A percentile compares a stretch with the other conserved stretches of the same genome.
Evolutionary conservation across 2,113 vertebrate species (phyloP).

Genomic region (Piprites chloris): DNA sequence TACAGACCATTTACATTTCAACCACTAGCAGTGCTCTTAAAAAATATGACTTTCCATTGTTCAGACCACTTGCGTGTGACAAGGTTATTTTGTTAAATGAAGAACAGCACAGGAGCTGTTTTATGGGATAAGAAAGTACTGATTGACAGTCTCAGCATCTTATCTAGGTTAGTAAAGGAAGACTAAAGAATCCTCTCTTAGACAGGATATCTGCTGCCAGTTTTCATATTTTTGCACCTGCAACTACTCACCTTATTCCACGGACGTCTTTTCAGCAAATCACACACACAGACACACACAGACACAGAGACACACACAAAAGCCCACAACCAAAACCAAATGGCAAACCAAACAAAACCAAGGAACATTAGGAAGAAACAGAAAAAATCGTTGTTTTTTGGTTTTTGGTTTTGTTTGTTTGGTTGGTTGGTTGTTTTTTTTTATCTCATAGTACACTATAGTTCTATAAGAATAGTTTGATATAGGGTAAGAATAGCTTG

Average conservation of each 20-base stretch:
- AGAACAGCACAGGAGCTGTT: neutral
- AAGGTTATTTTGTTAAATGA: neutral
- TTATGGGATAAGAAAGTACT: neutral
- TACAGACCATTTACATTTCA: neutral
- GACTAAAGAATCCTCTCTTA: neutral
- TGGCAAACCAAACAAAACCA: neutral
- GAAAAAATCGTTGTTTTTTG: neutral
- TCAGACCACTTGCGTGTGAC: neutral
- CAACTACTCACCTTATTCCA: neutral
- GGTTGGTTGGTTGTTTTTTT: too few species aligned
- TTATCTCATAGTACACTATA: neutral
- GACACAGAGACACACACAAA: neutral
- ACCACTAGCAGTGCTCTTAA: neutral
- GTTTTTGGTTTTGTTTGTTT: too few species aligned
- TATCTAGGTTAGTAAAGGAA: neutral
- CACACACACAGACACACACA: neutral
- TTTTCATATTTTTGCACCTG: neutral
- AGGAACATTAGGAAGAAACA: neutral
- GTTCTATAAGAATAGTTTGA: too few species aligned
- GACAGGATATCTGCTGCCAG: neutral
- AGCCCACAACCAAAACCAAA: neutral
- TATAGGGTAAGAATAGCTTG: neutral
- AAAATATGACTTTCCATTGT: neutral
- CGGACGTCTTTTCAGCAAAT: neutral
- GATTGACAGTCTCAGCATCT: neutral